phyloP scores from a whole-genome alignment of 1,140 invertebrate species.

The Pseudachorutes palmiensis region DNA sequence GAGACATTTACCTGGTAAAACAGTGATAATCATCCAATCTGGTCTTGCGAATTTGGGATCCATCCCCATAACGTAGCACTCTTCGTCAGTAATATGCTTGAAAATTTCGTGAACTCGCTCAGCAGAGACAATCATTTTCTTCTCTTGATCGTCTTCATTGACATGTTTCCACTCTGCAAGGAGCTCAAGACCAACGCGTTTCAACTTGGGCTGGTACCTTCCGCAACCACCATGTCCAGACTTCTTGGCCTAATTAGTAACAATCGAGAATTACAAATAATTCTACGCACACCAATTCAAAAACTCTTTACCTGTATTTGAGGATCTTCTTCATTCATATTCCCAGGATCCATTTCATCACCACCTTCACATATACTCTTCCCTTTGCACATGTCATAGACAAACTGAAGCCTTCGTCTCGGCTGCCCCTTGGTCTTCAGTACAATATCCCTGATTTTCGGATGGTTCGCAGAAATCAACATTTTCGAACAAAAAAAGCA shows the following conservation, averaged over 20 bases:
- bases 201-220: slow-evolving; percentile 88
- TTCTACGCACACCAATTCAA: too few relatives aligned
- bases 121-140: slow-evolving; percentile 84
- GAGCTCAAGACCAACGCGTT: slow-evolving; percentile 80
- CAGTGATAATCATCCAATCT: slow-evolving; percentile 99
- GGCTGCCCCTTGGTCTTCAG: slow-evolving; percentile 96
- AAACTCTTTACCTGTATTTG: slow-evolving; percentile 19
- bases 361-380: slow-evolving; percentile 98
- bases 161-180: slow-evolving; percentile 96
- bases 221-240: slow-evolving; percentile 92
- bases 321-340: slow-evolving; percentile 37
- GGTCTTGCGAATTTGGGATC: slow-evolving; percentile 91
- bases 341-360: slow-evolving; percentile 80
- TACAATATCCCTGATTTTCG: slow-evolving; percentile 95
- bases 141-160: slow-evolving; percentile 96
- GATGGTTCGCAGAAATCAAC: slow-evolving; percentile 85
- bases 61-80: slow-evolving; percentile 91
- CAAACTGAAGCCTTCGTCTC: slow-evolving; percentile 82
- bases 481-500: slow-evolving; percentile 97
- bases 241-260: slow-evolving; percentile 53
- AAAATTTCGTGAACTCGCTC: slow-evolving; percentile 53
- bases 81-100: slow-evolving; percentile 62
- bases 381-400: slow-evolving; percentile 97
- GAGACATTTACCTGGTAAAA: slow-evolving; percentile 96
- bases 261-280: too few relatives aligned